Conservation (phyloP, 2,888 invertebrate species). For the Plagiodera versicolora region DNA sequence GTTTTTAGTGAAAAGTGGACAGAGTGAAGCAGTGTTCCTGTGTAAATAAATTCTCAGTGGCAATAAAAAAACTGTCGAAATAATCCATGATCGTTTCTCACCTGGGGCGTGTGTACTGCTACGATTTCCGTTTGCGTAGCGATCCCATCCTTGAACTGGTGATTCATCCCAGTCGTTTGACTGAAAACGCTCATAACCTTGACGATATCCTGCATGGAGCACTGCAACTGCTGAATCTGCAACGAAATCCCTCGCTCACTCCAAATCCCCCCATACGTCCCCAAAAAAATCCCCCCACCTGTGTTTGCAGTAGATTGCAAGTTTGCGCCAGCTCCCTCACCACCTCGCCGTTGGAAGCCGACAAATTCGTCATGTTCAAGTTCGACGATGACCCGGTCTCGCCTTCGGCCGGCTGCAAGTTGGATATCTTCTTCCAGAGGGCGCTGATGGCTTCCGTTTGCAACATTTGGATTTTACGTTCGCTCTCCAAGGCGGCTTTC, state of each 20-base stretch:
- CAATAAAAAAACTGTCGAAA: too few species aligned
- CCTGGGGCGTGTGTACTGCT: slow-evolving; percentile 76
- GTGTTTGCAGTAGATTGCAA: slow-evolving; percentile 71
- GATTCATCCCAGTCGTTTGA: slow-evolving; percentile 45
- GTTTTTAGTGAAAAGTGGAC: too few species aligned
- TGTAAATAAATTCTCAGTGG: too few species aligned
- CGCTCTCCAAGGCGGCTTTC: slow-evolving; percentile 80
- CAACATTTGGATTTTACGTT: slow-evolving; percentile 80
- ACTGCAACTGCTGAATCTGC: slow-evolving; percentile 77
- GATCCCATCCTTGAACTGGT: slow-evolving; percentile 54
- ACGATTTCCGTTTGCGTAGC: slow-evolving; percentile 81
- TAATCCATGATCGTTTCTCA: too few species aligned
- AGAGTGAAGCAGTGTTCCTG: too few species aligned
- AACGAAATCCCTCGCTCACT: slow-evolving; percentile 27
- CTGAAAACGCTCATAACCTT: slow-evolving; percentile 66
- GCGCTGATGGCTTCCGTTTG: slow-evolving; percentile 92
- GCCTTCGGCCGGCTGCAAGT: slow-evolving; percentile 58
- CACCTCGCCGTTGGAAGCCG: slow-evolving; percentile 61
- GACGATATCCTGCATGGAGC: slow-evolving; percentile 77
- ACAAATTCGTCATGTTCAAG: slow-evolving; percentile 44
- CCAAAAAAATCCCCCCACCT: slow-evolving; percentile 56
- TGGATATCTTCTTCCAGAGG: slow-evolving; percentile 83
- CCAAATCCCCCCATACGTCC: too few species aligned
- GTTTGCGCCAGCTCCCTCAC: slow-evolving; percentile 76
- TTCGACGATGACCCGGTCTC: slow-evolving; percentile 21